Evolutionary conservation across 2,888 invertebrate genomes (phyloP), one percentile per base, ranked within the genome.

Genomic region (Tetragonisca angustula): DNA sequence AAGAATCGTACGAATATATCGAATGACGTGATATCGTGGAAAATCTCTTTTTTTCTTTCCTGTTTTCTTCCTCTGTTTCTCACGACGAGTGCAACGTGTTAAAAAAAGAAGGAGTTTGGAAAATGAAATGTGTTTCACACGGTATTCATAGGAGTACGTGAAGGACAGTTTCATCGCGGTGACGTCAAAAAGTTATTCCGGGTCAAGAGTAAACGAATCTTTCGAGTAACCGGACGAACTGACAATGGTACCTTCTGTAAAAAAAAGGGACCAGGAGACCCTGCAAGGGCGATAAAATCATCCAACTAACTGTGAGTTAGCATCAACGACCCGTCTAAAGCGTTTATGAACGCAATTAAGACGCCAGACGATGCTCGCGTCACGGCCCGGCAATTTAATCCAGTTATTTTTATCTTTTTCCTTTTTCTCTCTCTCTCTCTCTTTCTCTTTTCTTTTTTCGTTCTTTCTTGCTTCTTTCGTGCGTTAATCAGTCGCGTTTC

Each of bases 261-360:
- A 77, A 75, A 43, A 77, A 73, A 43, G 43, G 68, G 64, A 64
- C 32, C 49, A 70, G 11, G 62, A 59, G 76, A 76, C 67, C 32
- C 68, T n/a, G 32, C 52, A 65, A 81, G 78, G 79, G 79, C 75
- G 77, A 90, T 86, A 79, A 80, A 75, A 76, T 77, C 56, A 50
- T 77, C 79, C 71, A 50, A 50, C 83, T 84, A 79, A 88, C 75
- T 81, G 80, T 64, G 64, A 67, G 36, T 79, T 77, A 68, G 69
- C 87, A 83, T 85, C 85, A 88, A 85, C 85, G 84, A 59, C 62
- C 68, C 84, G 80, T 85, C 84, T 73, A 82, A 81, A 87, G 78
- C 88, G 81, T 88, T 91, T 89, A 90, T 91, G 88, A 90, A 91
- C 88, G 90, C 89, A 92, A 92, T 92, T 93, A 91, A 93, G 92